Evolutionary conservation across 2,113 vertebrate genomes (phyloP), one percentile per base, ranked within the genome.

Genomic region (Terrapene triunguis): DNA sequence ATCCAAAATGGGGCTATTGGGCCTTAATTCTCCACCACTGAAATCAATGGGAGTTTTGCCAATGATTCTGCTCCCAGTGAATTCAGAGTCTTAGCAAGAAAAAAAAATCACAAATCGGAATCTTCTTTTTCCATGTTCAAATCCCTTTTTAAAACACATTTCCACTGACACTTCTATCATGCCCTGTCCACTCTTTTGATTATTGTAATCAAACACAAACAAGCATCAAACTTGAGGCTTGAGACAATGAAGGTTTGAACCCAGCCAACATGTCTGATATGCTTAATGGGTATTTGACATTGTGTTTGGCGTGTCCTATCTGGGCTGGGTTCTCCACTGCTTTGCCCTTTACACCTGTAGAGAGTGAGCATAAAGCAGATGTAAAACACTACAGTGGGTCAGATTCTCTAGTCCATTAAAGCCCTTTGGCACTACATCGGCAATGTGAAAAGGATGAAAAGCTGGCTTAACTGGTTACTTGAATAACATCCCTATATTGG

Each of bases 51-150:
- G 29, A 47, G 42, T 82, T 83, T 44, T 88, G 83, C 42, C 90
- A 42, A 0, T 5, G 13, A 1, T 80, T 35, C 32, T 48, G 16
- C 74, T 93, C 5, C 47, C 48, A 21, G 6, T 35, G 51, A 50
- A 80, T 69, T 42, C 29, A 47, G 47, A 74, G 27, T 9, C 38
- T 93, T 92, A 74, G 47, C 10, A 17, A 5, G 3, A 78, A 54
- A n/a, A 4, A 74, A 38, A 72, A 0, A 19, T 4, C 27, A 10
- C 10, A 29, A 2, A 29, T 8, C 0, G 47, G 16, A 51, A 5
- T 12, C 13, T 76, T 57, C 9, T 10, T 65, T 82, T 32, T 53
- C 82, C 22, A 11, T 54, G 38, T 47, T 79, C 22, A 22, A 1
- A 32, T 85, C 55, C 76, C 22, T 72, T 14, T 53, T 92, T 24